Base-by-base conservation (phyloP, 2,113 vertebrate genomes). In the Ctenomys sociabilis region DNA sequence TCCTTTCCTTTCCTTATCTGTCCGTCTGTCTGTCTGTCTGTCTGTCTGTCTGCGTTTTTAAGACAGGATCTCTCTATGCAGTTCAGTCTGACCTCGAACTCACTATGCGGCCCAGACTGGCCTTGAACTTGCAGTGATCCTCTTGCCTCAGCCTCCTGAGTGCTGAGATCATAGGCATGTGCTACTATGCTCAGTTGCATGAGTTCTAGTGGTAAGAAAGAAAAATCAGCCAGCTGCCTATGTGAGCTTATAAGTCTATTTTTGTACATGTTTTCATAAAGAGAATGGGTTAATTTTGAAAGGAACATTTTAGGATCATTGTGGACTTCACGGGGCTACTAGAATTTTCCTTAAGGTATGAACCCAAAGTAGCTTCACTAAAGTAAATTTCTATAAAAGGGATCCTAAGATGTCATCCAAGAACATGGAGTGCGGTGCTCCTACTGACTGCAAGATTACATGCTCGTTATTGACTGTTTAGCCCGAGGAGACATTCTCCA, bases 391-490 rank as follows among this genome's bases (percentile, higher is more conserved):
- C 52, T 24, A 32, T n/a, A 26, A 90, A 83, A 54, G 22, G 6
- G 77, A 85, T 37, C 63, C 43, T 89, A 70, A 82, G 11, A 64
- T 78, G 32, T 49, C 40, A 9, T 90, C 26, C 64, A 54, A 94
- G 45, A 90, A 83, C 59, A 92, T 52, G 75, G n/a, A 66, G 59
- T 59, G 45, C 85, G 8, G 80, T 85, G 21, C 30, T 91, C n/a
- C 92, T 37, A 54, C 8, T 37, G 24, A 85, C 93, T 72, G 54
- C 72, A 86, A 70, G 37, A 17, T 57, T 87, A 35, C 7, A 43
- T 81, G 94, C 95, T 81, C 90, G 17, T 85, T 75, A 82, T 37
- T 86, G 66, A 72, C 43, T 61, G 9, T 63, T 92, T 84, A 88
- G 64, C 40, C 45, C 57, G 45, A 88, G 93, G 90, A 94, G 63